These are phyloP conservation scores for Cremastinae sp. DNA, from an alignment of 2,888 invertebrate genomes.

Conservation along the genomic window DNA sequence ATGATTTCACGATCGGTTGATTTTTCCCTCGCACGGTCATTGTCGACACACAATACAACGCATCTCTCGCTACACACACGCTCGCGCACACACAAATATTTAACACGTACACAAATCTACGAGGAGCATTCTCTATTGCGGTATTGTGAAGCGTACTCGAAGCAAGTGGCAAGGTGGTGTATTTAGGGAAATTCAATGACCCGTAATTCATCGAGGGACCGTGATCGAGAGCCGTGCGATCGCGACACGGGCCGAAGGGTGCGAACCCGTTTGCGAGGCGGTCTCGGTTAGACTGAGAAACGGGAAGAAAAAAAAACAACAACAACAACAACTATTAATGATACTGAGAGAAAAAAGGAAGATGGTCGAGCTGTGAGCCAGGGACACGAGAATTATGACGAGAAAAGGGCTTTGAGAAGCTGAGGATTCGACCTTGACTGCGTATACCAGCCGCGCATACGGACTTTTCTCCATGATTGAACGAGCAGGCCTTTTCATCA, in stretches of 20 bases:
- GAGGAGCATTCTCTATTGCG: not conserved
- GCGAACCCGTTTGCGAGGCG: conserved; percentile 28
- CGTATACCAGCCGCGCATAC: conserved; percentile 11
- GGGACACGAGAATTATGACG: not conserved
- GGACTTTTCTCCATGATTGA: conserved; percentile 17
- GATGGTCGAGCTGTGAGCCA: not conserved
- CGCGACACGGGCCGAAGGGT: conserved; percentile 10
- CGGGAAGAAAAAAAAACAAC: conserved; percentile 32
- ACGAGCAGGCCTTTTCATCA: conserved; percentile 33
- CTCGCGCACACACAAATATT: too few relatives aligned
- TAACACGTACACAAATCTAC: not conserved
- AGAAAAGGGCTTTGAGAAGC: not conserved
- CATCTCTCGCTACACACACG: conserved; percentile 1
- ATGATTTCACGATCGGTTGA: conserved; percentile 54
- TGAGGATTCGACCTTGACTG: conserved; percentile 47
- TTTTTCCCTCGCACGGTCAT: conserved; percentile 31
- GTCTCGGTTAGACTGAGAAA: conserved; percentile 26
- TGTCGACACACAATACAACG: conserved; percentile 7
- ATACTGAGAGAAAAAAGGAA: conserved; percentile 6
- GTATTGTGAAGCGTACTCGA: conserved; percentile 22
- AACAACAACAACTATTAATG: too few relatives aligned
- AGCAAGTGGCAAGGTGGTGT: conserved; percentile 41
- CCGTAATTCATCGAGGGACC: conserved; percentile 47
- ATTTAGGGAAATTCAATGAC: conserved; percentile 57
- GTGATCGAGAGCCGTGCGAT: conserved; percentile 34